Evolutionary conservation across 2,797 vertebrate genomes (phyloP), one percentile per base, ranked within the genome.

Genomic region (Sebastes hopkinsi): DNA sequence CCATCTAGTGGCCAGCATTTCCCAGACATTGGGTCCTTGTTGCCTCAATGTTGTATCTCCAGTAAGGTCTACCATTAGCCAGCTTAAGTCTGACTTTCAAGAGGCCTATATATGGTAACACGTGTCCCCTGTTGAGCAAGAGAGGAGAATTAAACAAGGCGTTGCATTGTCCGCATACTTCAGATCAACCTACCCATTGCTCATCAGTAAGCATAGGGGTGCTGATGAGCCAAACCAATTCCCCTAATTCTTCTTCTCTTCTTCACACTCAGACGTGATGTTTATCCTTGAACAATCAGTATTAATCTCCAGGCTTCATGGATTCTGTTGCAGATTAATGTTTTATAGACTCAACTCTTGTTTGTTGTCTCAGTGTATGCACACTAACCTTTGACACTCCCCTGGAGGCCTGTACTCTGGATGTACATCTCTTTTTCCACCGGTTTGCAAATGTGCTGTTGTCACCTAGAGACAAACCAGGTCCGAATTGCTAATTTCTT

Each of bases 251-350:
- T 60, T 76, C 46, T 58, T 78, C 77, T 81, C 27, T 67, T 83
- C 67, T 67, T 83, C 67, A 76, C 42, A 62, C 14, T 58, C 55
- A 61, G 60, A 75, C 6, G 1, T 68, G 50, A 60, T 77, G 60
- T 77, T 79, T 72, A 79, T 75, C 72, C 84, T 82, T 80, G 32
- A 80, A 80, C 69, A 86, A 72, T 80, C 81, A 72, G 34, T 71
- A 64, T 62, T 70, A 70, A 79, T 83, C 68, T 79, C 65, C 5
- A 58, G 25, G 27, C 62, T 54, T 72, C 38, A 8, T 72, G 50
- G 72, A 75, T 74, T 81, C 42, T 62, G 6, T 67, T 72, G 67
- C 38, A 50, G 72, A 68, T 80, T 38, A 73, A 82, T 81, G 75
- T 76, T 84, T 84, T 73, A 79, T 77, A 70, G 67, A 82, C 73